Conservation (phyloP, 1,140 invertebrate species). For the Trachymyrmex cornetzi region DNA sequence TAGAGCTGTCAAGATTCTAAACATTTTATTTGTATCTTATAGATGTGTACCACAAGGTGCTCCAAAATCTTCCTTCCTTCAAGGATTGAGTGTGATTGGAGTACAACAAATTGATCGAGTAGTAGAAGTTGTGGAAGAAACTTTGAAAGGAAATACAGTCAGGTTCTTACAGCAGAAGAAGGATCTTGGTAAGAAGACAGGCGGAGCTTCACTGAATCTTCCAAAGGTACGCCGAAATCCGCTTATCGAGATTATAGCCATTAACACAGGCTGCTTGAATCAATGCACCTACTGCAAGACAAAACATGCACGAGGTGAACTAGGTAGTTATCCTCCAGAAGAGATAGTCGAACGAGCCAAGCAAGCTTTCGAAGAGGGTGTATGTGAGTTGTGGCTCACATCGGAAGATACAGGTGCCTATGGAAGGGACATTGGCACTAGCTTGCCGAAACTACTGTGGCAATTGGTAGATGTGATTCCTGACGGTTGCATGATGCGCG, state of each 20-base stretch:
- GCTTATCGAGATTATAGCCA: conserved; percentile 98
- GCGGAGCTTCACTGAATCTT: conserved; percentile 94
- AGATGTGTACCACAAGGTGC: conserved; percentile 96
- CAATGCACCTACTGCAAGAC: conserved; percentile 99
- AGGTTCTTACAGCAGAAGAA: conserved; percentile 94
- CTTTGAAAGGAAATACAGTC: conserved; percentile 96
- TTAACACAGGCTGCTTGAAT: conserved; percentile 99
- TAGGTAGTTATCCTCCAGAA: conserved; percentile 96
- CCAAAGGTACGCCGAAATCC: conserved; percentile 98
- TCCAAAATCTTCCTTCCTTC: conserved; percentile 91
- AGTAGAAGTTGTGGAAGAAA: conserved; percentile 99
- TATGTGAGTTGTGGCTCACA: conserved; percentile 99
- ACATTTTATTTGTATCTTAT: conserved; percentile 52
- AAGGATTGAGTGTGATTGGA: conserved; percentile 96
- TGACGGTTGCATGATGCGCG: conserved; percentile 93
- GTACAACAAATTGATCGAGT: conserved; percentile 99
- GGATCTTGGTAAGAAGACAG: conserved; percentile 91
- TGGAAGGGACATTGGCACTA: conserved; percentile 96
- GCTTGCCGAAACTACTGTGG: conserved; percentile 95
- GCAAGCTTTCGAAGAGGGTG: conserved; percentile 97
- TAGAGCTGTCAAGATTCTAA: not conserved
- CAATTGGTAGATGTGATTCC: conserved; percentile 96
- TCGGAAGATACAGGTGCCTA: conserved; percentile 99
- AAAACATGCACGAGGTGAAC: conserved; percentile 97
- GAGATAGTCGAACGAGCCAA: conserved; percentile 93